Evolutionary conservation across 1,140 invertebrate species (phyloP), one percentile per base, ranked within the genome.

Genomic region (Drosophila gunungcola): DNA sequence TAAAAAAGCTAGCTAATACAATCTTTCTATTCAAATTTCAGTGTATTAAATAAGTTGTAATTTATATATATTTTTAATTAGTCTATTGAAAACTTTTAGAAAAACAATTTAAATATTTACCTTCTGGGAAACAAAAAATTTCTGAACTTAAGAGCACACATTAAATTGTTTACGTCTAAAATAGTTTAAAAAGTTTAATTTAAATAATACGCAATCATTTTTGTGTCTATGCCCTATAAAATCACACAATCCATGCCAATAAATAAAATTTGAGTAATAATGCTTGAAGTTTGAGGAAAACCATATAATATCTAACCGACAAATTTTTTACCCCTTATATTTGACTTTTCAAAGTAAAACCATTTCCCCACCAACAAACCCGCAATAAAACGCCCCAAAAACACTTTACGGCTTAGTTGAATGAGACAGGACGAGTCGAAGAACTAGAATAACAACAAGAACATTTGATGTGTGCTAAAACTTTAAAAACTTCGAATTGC

Each of bases 401-500:
- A 41, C 58, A 74, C 70, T 75, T 52, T 56, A 75, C 53, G 70
- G 52, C 34, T 51, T 73, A 54, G 39, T 62, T 10, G 46, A 21
- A 52, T 69, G 11, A 38, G 34, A 27, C 12, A 41, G 34, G 55
- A 45, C 34, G 41, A 65, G 42, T 29, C 12, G 38, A 36, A 75
- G 29, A 64, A 74, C 39, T 51, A 9, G 39, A 53, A 29, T 7
- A 43, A 51, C 32, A 49, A 53, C 58, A 57, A 75, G 43, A 55
- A 39, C 38, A 29, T 42, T 42, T 39, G 5, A 68, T 69, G 29
- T 76, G 48, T 61, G 74, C 73, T 42, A 52, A 76, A 68, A 69
- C 63, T 76, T 60, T 43, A 77, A 77, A 75, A 77, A 77, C 48
- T 76, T 76, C 27, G 41, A 76, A 57, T 54, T 52, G 72, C 38